A percentile compares a stretch with the other conserved stretches of the same genome.
These are phyloP conservation scores for Araneus ventricosus DNA, from an alignment of 1,140 invertebrate genomes.

Conservation along the genomic window DNA sequence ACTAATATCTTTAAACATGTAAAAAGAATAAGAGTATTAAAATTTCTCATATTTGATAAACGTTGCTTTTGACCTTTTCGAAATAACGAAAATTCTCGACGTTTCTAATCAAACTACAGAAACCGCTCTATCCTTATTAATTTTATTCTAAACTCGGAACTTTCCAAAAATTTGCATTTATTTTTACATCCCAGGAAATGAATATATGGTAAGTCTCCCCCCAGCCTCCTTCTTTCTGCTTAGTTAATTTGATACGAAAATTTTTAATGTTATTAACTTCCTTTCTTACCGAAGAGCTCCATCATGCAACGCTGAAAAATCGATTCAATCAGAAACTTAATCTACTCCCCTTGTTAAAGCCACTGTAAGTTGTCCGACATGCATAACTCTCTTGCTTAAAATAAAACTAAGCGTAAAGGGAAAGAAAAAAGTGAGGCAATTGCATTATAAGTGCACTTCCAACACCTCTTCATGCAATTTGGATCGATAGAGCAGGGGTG, in stretches of 20 bases:
- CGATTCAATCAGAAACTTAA: slow-evolving; percentile 37
- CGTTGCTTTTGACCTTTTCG: too few species aligned
- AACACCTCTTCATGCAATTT: not conserved
- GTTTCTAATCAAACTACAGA: too few species aligned
- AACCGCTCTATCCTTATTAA: too few species aligned
- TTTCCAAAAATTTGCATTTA: too few species aligned
- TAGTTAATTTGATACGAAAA: not conserved
- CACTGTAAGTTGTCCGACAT: slow-evolving; percentile 25
- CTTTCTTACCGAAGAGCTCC: not conserved
- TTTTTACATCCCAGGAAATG: too few species aligned
- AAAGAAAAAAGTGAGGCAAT: not conserved
- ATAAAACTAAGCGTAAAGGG: not conserved
- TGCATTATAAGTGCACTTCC: slow-evolving; percentile 32
- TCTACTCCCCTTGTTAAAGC: slow-evolving; percentile 22
- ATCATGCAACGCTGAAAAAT: not conserved
- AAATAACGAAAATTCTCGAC: too few species aligned
- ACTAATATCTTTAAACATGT: too few species aligned
- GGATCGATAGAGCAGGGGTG: slow-evolving; percentile 22
- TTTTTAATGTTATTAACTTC: slow-evolving; percentile 10
- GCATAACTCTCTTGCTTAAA: not conserved
- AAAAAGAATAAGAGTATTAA: too few species aligned
- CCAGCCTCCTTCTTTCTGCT: not conserved
- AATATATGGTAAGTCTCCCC: too few species aligned
- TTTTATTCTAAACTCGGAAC: too few species aligned
- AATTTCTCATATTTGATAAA: too few species aligned